Evolutionary conservation across 2,113 vertebrate species (phyloP), one percentile per base, ranked within the genome.

Genomic region (Salminus brasiliensis): DNA sequence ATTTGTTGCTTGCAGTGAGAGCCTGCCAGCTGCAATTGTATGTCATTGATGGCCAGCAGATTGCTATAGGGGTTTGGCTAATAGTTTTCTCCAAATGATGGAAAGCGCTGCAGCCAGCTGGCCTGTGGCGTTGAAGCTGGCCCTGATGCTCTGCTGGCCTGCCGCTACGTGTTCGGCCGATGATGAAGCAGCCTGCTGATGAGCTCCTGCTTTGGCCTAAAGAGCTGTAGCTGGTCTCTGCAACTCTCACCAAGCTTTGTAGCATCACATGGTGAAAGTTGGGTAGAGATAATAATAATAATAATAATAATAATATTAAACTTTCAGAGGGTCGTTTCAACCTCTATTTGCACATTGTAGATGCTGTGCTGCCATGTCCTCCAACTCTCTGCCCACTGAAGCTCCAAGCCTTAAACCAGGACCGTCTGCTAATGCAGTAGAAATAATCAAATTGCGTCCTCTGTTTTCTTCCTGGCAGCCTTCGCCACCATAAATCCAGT

Each of bases 31-130:
- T 57, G 81, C n/a, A 73, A 57, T 85, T 76, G 84, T 62, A 53
- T 83, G 67, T 62, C 80, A 83, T 86, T 82, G 72, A 85, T 88
- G 74, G 85, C 85, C 18, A 23, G 65, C 59, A 78, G 57, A 78
- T 78, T 47, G 65, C 75, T 77, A 59, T 70, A 52, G 52, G 76
- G 66, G n/a, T 70, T 78, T 60, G 53, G 66, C 53, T 78, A 78
- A 78, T 78, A 53, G 52, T 21, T 53, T 27, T 78, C 25, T 45
- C 52, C 23, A 55, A 70, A 60, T 70, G 66, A 53, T 36, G 59
- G 52, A 53, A 59, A 59, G 52, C 36, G n/a, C 75, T 39, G 1
- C 52, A 78, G 65, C 75, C 75, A 78, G 75, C 75, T 78, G 76
- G 66, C 66, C 49, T 52, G 55, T 83, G 68, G 59, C 66, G 67